Conservation (phyloP, 2,888 invertebrate species). For the Encarsia formosa region DNA sequence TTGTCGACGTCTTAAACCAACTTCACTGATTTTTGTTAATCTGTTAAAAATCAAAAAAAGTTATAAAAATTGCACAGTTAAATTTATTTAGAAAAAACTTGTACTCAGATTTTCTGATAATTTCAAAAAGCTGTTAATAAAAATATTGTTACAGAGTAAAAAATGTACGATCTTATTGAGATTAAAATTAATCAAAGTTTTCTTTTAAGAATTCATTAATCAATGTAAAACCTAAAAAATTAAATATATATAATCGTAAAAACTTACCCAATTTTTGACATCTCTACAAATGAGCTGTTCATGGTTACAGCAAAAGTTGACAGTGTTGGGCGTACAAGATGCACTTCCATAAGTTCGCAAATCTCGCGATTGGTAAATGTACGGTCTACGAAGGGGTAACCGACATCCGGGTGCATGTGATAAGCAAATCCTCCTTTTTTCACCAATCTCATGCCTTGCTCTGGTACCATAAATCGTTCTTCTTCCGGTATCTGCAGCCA, state of each 20-base stretch:
- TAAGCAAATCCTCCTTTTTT: constrained; percentile 39
- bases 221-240: too few relatives aligned
- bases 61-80: too few relatives aligned
- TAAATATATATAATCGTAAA: too few relatives aligned
- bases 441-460: constrained; percentile 37
- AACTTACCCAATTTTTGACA: constrained; percentile 39
- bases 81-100: too few relatives aligned
- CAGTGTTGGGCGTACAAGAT: constrained; percentile 28
- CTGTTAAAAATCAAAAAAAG: too few relatives aligned
- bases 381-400: constrained; percentile 39
- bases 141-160: too few relatives aligned
- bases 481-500: constrained; percentile 37
- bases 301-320: constrained; percentile 26
- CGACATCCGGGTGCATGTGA: constrained; percentile 40
- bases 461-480: constrained; percentile 33
- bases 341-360: constrained; percentile 43
- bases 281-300: constrained; percentile 40
- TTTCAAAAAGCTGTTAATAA: too few relatives aligned
- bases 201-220: too few relatives aligned
- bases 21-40: constrained; percentile 34
- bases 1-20: constrained; percentile 37
- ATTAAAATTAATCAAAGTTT: too few relatives aligned
- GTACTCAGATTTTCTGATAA: too few relatives aligned
- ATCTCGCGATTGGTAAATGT: constrained; percentile 38
- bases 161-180: too few relatives aligned